These are phyloP conservation scores for Smittia sp. DNA, from an alignment of 2,888 invertebrate genomes.

Conservation along the genomic window DNA sequence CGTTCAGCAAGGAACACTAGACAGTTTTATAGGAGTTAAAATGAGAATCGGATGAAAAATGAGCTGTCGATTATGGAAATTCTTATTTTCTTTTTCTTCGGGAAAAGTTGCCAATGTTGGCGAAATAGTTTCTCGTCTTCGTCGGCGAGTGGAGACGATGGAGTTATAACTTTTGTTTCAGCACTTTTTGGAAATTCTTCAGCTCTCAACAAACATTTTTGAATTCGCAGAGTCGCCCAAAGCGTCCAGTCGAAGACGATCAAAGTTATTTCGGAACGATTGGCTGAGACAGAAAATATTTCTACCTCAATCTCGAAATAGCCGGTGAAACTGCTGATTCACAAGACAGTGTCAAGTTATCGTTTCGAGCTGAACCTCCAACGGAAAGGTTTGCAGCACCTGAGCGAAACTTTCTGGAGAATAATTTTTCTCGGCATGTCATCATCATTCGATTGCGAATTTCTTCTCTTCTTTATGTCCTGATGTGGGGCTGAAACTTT, in stretches of 20 bases:
- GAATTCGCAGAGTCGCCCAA: too few species aligned
- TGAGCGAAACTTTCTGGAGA: neutral
- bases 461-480: neutral
- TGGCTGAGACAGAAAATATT: too few species aligned
- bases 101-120: too few species aligned
- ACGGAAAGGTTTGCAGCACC: neutral
- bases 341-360: neutral
- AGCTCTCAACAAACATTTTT: too few species aligned
- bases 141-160: neutral
- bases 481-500: constrained; percentile 32
- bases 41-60: constrained; percentile 35
- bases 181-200: too few species aligned
- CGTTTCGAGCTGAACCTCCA: neutral
- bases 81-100: neutral
- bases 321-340: neutral
- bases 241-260: too few species aligned
- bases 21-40: constrained; percentile 6
- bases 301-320: too few species aligned
- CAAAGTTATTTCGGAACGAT: too few species aligned
- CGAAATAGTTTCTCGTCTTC: neutral
- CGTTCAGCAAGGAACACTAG: neutral
- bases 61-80: constrained; percentile 35
- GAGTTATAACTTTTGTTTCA: too few species aligned
- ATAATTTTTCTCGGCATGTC: constrained; percentile 33
- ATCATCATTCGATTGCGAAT: constrained; percentile 30